phyloP scores from a whole-genome alignment of 2,888 invertebrate species.

The Machimus rusticus region DNA sequence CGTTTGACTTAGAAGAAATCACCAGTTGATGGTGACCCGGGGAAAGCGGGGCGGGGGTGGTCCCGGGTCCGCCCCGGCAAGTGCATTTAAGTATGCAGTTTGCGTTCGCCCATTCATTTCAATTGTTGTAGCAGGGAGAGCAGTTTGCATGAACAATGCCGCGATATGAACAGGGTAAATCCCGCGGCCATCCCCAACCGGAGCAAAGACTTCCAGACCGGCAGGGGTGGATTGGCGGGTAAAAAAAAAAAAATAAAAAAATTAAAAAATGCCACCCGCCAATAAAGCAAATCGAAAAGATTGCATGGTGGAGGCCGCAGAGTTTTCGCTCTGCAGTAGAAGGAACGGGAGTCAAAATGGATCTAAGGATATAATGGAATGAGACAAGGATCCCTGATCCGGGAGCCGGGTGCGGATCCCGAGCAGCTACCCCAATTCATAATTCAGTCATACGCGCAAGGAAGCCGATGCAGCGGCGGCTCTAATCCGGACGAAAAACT shows the following conservation, averaged over 20 bases:
- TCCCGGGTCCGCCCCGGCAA: neutral
- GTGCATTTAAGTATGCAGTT: constrained; percentile 38
- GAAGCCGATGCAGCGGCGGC: neutral
- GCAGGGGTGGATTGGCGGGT: neutral
- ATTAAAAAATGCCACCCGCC: neutral
- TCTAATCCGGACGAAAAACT: constrained; percentile 4
- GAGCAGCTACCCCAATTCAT: neutral
- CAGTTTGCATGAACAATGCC: constrained; percentile 33
- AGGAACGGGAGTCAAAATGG: neutral
- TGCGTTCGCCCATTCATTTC: constrained; percentile 39
- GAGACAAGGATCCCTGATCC: neutral
- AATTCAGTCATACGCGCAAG: constrained; percentile 20
- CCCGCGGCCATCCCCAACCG: neutral
- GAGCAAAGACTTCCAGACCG: neutral
- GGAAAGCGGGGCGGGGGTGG: neutral
- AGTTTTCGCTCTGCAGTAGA: neutral
- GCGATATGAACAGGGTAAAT: neutral
- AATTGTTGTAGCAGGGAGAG: constrained; percentile 27
- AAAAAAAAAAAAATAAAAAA: neutral
- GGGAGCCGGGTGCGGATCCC: neutral
- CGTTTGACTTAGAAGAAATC: constrained; percentile 26
- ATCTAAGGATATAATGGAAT: neutral
- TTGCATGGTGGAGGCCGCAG: neutral
- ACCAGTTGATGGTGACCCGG: neutral
- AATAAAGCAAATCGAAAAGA: constrained; percentile 14